phyloP scores from a whole-genome alignment of 2,888 invertebrate species.

The Volucella inanis region DNA sequence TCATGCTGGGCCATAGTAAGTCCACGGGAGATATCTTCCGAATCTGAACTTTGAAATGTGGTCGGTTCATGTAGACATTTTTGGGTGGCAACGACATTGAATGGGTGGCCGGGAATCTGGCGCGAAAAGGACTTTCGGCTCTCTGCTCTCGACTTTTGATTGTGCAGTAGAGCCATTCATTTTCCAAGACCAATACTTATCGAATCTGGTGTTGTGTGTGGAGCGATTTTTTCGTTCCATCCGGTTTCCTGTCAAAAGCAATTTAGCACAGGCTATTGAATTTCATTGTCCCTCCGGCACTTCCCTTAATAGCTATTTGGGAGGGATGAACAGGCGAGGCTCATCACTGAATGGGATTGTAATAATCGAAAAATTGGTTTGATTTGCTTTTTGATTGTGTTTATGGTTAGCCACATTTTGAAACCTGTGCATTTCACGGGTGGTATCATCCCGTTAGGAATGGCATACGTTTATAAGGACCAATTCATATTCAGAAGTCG shows the following conservation, averaged over 20 bases:
- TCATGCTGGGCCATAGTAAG: slow-evolving; percentile 4
- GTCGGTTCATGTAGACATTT: slow-evolving; percentile 27
- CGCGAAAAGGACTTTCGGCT: neutral
- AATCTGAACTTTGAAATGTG: slow-evolving; percentile 29
- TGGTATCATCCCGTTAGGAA: no score
- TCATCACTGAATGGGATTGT: slow-evolving; percentile 35
- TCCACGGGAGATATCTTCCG: slow-evolving; percentile 16
- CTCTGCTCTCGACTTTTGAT: no score
- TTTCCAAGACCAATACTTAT: slow-evolving; percentile 23
- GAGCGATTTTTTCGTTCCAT: slow-evolving; percentile 25
- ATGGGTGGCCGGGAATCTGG: slow-evolving; percentile 25
- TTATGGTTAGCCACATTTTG: neutral
- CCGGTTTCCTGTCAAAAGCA: slow-evolving; percentile 31
- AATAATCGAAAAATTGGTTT: slow-evolving; percentile 42
- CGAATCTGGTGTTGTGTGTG: slow-evolving; percentile 4
- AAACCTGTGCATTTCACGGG: neutral
- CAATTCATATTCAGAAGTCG: no score
- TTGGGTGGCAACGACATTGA: slow-evolving; percentile 11
- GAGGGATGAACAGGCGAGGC: slow-evolving; percentile 24
- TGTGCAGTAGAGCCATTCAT: slow-evolving; percentile 8
- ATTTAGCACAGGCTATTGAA: slow-evolving; percentile 55
- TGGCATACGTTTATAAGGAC: no score
- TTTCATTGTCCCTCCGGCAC: slow-evolving; percentile 46
- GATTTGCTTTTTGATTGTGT: neutral
- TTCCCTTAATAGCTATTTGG: slow-evolving; percentile 31